Percentiles rank a stretch among this genome's conserved stretches.
Conservation (phyloP, 2,797 vertebrate genomes). For the Pelochelys cantorii region DNA sequence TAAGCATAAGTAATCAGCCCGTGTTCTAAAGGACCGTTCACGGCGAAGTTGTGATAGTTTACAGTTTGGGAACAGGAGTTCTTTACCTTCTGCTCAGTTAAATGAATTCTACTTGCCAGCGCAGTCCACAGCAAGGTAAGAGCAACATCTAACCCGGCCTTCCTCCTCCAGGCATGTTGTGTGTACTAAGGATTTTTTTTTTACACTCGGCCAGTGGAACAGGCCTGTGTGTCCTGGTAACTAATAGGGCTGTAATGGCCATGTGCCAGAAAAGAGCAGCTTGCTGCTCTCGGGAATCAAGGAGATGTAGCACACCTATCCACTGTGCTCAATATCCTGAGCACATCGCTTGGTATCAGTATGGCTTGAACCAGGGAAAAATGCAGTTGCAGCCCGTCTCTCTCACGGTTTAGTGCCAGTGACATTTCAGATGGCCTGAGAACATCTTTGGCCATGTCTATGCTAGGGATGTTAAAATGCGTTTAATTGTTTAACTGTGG, state of each 20-base stretch:
- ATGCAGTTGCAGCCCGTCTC: neutral
- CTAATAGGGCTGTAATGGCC: neutral
- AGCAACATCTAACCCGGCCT: neutral
- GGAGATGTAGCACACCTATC: neutral
- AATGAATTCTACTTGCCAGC: neutral
- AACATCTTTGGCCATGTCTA: too few relatives aligned
- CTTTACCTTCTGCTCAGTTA: neutral
- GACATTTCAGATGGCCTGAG: rapidly evolving
- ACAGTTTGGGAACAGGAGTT: rapidly evolving
- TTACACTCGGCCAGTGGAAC: rapidly evolving
- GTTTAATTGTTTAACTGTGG: too few relatives aligned
- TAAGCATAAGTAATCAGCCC: neutral
- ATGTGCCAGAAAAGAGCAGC: neutral
- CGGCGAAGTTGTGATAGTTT: neutral
- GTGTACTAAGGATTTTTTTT: neutral
- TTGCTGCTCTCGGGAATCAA: neutral
- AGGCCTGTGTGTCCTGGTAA: neutral
- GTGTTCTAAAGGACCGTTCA: neutral
- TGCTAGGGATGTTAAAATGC: too few relatives aligned
- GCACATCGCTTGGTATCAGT: neutral
- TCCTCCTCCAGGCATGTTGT: neutral
- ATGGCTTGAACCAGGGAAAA: neutral
- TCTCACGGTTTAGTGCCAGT: rapidly evolving
- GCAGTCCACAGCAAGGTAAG: constrained; percentile 13
- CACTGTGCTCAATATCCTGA: neutral